Evolutionary conservation across 1,140 invertebrate species (phyloP).

Genomic region (Oncopeltus fasciatus): DNA sequence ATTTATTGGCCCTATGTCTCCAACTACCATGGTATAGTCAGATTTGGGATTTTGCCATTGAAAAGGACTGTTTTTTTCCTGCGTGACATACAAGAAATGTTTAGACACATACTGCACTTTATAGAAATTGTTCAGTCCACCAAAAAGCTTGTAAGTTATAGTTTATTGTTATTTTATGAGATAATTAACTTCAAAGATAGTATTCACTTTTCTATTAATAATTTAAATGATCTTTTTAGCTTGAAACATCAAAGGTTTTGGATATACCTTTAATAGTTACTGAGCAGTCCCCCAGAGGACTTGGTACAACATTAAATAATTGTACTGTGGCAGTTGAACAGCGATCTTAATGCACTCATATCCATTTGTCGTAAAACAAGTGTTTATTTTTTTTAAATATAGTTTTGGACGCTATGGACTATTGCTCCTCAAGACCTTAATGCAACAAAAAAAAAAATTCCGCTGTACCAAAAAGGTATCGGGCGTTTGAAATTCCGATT

Average conservation of each 20-base stretch:
- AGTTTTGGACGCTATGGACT: too few relatives aligned
- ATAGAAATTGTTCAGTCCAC: conserved; percentile 56
- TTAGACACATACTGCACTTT: conserved; percentile 58
- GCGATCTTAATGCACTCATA: too few relatives aligned
- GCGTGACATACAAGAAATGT: conserved; percentile 78
- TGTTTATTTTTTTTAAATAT: too few relatives aligned
- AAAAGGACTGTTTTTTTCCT: conserved; percentile 53
- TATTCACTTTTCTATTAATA: not conserved
- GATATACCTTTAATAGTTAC: conserved; percentile 69
- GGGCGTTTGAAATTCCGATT: too few relatives aligned
- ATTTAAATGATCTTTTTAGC: too few relatives aligned
- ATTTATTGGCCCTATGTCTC: conserved; percentile 3
- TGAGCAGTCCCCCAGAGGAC: conserved; percentile 58
- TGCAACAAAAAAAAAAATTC: too few relatives aligned
- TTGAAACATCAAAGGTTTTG: conserved; percentile 47
- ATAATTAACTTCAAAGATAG: not conserved
- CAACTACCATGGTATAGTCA: conserved; percentile 18
- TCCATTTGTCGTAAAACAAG: too few relatives aligned
- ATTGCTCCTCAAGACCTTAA: too few relatives aligned
- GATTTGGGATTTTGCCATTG: conserved; percentile 19
- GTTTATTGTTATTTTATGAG: too few relatives aligned
- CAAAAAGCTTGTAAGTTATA: conserved; percentile 49
- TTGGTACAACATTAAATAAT: conserved; percentile 74
- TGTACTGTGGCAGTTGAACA: too few relatives aligned
- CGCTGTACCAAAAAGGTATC: too few relatives aligned